Evolutionary conservation across 2,113 vertebrate species (phyloP).

Genomic region (Theristicus caerulescens): DNA sequence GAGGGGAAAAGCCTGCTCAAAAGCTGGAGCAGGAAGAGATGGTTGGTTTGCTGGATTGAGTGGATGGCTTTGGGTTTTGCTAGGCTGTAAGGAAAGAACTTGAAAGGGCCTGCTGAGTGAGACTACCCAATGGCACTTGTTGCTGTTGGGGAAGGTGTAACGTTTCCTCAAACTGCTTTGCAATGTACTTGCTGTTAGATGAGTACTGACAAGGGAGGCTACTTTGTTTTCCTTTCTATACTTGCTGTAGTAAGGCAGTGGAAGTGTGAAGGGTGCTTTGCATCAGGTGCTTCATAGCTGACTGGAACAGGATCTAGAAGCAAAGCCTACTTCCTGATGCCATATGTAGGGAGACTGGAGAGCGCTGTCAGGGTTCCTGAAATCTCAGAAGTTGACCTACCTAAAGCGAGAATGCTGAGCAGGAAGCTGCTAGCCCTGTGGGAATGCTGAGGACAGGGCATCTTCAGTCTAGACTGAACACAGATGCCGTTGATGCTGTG

Average conservation of each 20-base stretch:
- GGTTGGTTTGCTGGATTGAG: background rate
- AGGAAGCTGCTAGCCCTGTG: background rate
- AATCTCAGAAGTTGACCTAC: background rate
- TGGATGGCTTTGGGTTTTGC: background rate
- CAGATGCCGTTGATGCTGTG: background rate
- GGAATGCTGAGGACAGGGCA: background rate
- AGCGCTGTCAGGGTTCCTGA: background rate
- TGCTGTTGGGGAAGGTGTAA: background rate
- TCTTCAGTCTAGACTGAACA: background rate
- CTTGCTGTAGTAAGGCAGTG: background rate
- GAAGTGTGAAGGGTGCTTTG: background rate
- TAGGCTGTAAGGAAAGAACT: background rate
- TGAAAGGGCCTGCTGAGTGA: background rate
- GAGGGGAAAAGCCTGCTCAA: background rate
- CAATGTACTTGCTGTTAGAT: background rate
- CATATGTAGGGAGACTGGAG: rapidly evolving
- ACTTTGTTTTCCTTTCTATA: background rate
- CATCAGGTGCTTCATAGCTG: background rate
- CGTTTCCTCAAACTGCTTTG: background rate
- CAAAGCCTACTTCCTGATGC: background rate
- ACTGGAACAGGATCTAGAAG: background rate
- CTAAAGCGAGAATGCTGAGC: background rate
- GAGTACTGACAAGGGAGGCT: background rate
- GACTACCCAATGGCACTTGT: background rate
- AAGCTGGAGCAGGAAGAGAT: background rate